Conservation (phyloP, 2,113 vertebrate genomes). For the Antigone vipio region DNA sequence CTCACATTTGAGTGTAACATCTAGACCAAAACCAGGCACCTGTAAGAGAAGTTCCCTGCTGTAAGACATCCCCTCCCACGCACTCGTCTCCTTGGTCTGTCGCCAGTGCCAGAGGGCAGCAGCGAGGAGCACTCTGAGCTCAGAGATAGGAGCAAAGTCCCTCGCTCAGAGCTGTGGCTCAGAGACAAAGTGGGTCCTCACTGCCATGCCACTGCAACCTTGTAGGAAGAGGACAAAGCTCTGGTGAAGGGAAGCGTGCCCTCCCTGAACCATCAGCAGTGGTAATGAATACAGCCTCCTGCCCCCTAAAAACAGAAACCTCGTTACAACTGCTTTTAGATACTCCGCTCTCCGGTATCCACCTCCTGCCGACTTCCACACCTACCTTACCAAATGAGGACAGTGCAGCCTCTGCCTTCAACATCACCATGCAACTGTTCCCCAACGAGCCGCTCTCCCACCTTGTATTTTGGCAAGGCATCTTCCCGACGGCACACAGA, state of each 20-base stretch:
- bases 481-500: neutral
- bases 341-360: neutral
- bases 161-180: neutral
- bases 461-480: neutral
- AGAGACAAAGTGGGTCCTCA: neutral
- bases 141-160: neutral
- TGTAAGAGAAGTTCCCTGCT: neutral
- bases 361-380: rapidly evolving
- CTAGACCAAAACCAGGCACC: neutral
- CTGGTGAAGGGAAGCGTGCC: neutral
- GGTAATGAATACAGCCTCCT: neutral
- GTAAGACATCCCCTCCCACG: neutral
- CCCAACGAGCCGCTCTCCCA: neutral
- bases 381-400: neutral
- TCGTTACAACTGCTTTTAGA: neutral
- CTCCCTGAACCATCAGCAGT: neutral
- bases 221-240: neutral
- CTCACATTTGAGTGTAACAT: neutral
- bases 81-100: rapidly evolving
- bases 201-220: neutral
- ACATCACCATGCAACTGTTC: rapidly evolving
- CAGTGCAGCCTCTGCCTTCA: neutral
- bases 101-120: neutral
- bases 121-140: neutral
- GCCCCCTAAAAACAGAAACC: neutral